Evolutionary conservation across 37 sponge, comb jelly and placozoan species (phyloP), one percentile per base, ranked within the genome.

Genomic region (Chondrosia reniformis): DNA sequence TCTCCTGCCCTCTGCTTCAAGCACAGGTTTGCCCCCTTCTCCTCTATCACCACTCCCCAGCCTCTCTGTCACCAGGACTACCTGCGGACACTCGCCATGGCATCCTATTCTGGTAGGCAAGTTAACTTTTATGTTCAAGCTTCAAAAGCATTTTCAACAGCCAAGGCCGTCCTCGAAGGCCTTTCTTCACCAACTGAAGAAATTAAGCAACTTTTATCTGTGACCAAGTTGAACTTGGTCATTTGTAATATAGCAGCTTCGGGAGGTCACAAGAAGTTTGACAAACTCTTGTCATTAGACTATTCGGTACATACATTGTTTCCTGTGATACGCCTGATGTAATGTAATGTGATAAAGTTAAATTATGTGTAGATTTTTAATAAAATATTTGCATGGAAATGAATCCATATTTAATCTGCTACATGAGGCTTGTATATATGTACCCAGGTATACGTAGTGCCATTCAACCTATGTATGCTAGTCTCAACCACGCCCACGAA

Each of bases 221-320:
- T 93, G 0, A 76, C 85, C 24, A 98, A 98, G 73, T 93, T 86
- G 25, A 98, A 98, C 77, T 73, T 93, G 7, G 96, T 98, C 34
- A 79, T 93, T 33, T 89, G 88, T 82, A 93, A 93, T 36, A 55
- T 98, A 13, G 84, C 94, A 38, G 87, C 91, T 5, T 81, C 82
- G 49, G 99, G 99, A 17, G 96, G 95, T 74, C 93, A 93, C 61
- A 84, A 88, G 67, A 81, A 88, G 17, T 84, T 83, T 13, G 88
- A 77, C 19, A 33, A 65, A 15, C 76, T 81, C 0, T 85, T 91
- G 33, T 42, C 38, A 0, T 89, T 91, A 15, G 97, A 97, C 55
- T 97, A 84, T 75, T 89, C 95, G 44, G 36, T 86, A 27, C 89
- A 91, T 75, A 86, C 59, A 83, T 81, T 89, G 40, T 94, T 93